Evolutionary conservation across 2,113 vertebrate genomes (phyloP).

Genomic region (Xenotilapia longispinis): DNA sequence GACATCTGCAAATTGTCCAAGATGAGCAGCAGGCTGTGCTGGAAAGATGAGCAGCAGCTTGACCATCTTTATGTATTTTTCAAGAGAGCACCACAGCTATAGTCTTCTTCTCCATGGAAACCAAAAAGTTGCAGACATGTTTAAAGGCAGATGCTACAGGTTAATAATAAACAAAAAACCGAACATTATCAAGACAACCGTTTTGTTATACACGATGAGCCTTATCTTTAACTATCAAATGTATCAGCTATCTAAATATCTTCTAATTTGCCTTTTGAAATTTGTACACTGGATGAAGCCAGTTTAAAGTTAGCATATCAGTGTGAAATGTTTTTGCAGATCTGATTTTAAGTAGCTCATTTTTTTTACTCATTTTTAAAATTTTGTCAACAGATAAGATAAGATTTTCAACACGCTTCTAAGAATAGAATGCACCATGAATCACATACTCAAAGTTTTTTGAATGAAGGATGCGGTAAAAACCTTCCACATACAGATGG

Average conservation of each 20-base stretch:
- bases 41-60: not conserved
- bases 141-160: not conserved
- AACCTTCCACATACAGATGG: not conserved
- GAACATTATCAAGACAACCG: not conserved
- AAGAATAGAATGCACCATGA: not conserved
- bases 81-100: not conserved
- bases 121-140: not conserved
- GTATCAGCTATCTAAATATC: fast-evolving
- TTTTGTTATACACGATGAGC: not conserved
- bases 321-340: not conserved
- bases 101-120: not conserved
- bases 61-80: not conserved
- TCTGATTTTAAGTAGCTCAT: not conserved
- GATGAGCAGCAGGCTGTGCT: not conserved
- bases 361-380: not conserved
- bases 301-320: not conserved
- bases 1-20: not conserved
- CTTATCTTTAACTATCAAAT: not conserved
- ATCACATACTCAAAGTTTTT: not conserved
- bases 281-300: not conserved
- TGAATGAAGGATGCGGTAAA: not conserved
- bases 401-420: not conserved
- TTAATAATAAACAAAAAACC: not conserved
- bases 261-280: not conserved
- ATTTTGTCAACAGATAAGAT: not conserved